Percentiles rank a stretch among this genome's conserved stretches.
Evolutionary conservation across 1,140 invertebrate species (phyloP).

Genomic region (Copidosoma floridanum): DNA sequence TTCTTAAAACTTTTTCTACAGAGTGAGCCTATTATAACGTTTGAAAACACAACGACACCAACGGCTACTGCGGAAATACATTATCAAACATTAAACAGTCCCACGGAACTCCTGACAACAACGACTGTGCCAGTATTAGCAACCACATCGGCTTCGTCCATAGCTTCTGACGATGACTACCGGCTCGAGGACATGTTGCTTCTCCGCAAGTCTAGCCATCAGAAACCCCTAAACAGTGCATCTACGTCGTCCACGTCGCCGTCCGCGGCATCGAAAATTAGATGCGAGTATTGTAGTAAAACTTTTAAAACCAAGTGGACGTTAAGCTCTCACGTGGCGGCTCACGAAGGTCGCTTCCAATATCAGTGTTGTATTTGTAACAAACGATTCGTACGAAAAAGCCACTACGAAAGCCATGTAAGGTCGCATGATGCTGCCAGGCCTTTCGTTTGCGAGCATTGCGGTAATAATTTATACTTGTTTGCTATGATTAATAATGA

Average conservation of each 20-base stretch:
- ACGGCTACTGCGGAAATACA: conserved; percentile 17
- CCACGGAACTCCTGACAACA: too few species aligned
- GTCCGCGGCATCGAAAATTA: conserved; percentile 36
- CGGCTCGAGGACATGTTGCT: conserved; percentile 50
- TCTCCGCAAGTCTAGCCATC: conserved; percentile 30
- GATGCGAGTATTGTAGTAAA: conserved; percentile 53
- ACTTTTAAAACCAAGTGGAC: conserved; percentile 56
- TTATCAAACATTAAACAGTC: conserved; percentile 3
- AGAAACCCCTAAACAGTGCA: neutral
- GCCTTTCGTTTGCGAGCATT: conserved; percentile 52
- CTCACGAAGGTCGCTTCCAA: conserved; percentile 52
- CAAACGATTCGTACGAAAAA: conserved; percentile 54
- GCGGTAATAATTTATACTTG: conserved; percentile 37
- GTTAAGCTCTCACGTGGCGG: conserved; percentile 52
- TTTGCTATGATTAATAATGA: too few species aligned
- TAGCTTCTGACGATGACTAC: conserved; percentile 43
- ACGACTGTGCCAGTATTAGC: neutral
- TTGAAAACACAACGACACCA: conserved; percentile 7
- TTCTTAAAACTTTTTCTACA: neutral
- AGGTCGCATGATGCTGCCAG: conserved; percentile 51
- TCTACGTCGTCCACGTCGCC: neutral
- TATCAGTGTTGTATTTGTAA: conserved; percentile 52
- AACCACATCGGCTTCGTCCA: neutral
- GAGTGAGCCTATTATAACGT: conserved; percentile 12
- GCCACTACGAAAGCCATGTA: conserved; percentile 52